Evolutionary conservation across 2,113 vertebrate genomes (phyloP).

Genomic region (Oryzias melastigma): DNA sequence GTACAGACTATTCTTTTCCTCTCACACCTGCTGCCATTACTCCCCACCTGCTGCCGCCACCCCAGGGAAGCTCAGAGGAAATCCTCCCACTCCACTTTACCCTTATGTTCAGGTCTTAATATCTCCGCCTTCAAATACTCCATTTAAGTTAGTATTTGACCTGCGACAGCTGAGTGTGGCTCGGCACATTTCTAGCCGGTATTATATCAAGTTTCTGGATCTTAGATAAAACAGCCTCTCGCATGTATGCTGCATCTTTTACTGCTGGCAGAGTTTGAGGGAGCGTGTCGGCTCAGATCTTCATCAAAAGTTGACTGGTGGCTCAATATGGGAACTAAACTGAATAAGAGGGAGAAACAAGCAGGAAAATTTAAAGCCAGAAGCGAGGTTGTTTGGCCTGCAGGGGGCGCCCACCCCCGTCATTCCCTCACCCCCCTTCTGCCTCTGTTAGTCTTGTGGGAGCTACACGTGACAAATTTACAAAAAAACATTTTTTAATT

Average conservation of each 20-base stretch:
- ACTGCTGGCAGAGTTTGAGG: neutral
- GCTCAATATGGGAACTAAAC: neutral
- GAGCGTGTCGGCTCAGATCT: neutral
- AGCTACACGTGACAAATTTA: no score
- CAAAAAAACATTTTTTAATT: no score
- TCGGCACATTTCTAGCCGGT: neutral
- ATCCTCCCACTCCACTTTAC: neutral
- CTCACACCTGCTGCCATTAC: neutral
- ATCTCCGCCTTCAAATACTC: conserved; percentile 3
- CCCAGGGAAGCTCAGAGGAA: conserved; percentile 5
- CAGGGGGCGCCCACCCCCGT: no score
- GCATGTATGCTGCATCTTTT: neutral
- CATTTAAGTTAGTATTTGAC: conserved; percentile 2
- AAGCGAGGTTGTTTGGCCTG: no score
- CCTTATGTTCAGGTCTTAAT: neutral
- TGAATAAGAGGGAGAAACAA: neutral
- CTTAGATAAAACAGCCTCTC: conserved; percentile 1
- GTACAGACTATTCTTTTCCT: conserved; percentile 4
- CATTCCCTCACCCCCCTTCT: no score
- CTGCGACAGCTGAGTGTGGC: neutral
- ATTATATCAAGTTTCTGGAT: conserved; percentile 3
- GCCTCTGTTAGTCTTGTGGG: no score
- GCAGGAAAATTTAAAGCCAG: no score
- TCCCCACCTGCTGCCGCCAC: conserved; percentile 14
- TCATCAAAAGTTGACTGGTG: neutral